These are phyloP conservation scores for Leucoraja erinaceus DNA, from an alignment of 2,113 vertebrate genomes.

Conservation along the genomic window DNA sequence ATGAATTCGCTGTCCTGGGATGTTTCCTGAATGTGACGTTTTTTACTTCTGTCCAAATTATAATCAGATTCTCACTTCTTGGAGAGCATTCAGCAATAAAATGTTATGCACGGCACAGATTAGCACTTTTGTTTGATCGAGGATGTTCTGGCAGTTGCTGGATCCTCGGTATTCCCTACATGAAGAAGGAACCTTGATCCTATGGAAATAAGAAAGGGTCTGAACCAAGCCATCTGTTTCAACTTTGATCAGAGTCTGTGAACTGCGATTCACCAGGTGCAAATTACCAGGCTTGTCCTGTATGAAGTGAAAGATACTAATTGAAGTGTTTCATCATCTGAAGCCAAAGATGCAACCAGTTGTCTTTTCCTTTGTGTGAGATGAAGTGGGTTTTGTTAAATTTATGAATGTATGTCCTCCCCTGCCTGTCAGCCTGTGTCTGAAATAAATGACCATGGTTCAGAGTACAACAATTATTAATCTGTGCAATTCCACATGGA, in stretches of 20 bases:
- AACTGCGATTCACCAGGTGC: constrained; percentile 42
- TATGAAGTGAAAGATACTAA: constrained; percentile 43
- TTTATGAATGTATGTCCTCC: constrained; percentile 28
- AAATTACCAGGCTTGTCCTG: constrained; percentile 43
- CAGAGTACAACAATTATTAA: constrained; percentile 15
- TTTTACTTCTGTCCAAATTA: not conserved
- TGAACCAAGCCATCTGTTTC: constrained; percentile 44
- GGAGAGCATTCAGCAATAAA: not conserved
- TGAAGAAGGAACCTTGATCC: constrained; percentile 20
- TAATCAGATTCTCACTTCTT: constrained; percentile 4
- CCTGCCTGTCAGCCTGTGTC: not conserved
- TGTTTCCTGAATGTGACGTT: not conserved
- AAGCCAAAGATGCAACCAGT: constrained; percentile 30
- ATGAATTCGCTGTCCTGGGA: not conserved
- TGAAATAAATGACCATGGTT: constrained; percentile 20
- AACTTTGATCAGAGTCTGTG: constrained; percentile 46
- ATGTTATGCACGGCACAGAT: not conserved
- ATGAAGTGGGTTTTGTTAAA: constrained; percentile 36
- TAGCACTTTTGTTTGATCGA: not conserved
- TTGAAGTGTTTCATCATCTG: constrained; percentile 38
- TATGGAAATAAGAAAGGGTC: not conserved
- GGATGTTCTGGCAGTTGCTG: not conserved
- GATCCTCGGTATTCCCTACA: not conserved
- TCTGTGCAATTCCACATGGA: constrained; percentile 19
- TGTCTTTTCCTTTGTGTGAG: constrained; percentile 28